phyloP scores from a whole-genome alignment of 64 coral and sea anemone species.

The Stylophora pistillata region DNA sequence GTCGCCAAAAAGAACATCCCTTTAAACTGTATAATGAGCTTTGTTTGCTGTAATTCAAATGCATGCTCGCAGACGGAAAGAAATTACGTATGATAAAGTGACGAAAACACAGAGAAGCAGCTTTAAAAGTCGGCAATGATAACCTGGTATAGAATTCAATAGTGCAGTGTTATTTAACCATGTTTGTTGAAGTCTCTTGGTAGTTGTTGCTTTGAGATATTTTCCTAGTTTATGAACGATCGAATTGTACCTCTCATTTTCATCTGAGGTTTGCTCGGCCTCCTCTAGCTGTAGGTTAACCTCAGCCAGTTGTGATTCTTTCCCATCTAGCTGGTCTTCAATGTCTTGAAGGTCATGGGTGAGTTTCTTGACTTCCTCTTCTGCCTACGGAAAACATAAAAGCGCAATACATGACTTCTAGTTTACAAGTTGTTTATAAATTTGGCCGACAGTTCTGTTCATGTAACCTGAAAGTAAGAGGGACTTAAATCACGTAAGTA shows the following conservation, averaged over 20 bases:
- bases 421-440: neutral
- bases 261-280: conserved; percentile 73
- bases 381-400: conserved; percentile 45
- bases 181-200: neutral
- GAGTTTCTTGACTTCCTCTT: conserved; percentile 58
- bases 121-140: neutral
- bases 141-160: neutral
- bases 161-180: neutral
- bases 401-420: neutral
- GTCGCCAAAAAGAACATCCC: neutral
- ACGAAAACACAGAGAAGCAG: neutral
- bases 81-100: neutral
- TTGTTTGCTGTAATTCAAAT: neutral
- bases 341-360: conserved; percentile 76
- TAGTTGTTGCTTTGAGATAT: neutral
- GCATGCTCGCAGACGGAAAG: neutral
- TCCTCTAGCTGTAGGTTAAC: conserved; percentile 56
- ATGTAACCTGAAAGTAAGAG: neutral
- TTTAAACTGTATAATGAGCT: neutral
- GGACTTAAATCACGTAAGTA: neutral
- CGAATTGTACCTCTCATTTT: conserved; percentile 70
- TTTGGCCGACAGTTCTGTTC: neutral
- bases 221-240: neutral
- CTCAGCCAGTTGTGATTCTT: conserved; percentile 82
- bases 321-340: conserved; percentile 83